These are phyloP conservation scores for Propithecus perrieri DNA, from an alignment of 2,797 vertebrate species.

Conservation along the genomic window DNA sequence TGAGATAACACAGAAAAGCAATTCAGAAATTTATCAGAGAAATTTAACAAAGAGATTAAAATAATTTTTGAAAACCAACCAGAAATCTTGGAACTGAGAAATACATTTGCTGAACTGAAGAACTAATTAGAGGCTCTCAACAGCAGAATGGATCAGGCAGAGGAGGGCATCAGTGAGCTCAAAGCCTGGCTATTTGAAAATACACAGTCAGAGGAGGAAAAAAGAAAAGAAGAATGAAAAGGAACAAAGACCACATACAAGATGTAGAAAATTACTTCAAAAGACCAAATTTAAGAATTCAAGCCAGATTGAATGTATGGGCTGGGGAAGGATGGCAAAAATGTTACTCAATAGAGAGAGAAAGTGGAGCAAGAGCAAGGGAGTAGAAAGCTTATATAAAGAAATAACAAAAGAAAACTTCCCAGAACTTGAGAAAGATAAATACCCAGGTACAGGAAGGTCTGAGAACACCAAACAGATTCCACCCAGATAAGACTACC, in stretches of 20 bases:
- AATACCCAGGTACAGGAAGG: background rate
- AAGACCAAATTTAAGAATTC: too few relatives aligned
- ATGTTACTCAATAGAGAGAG: too few relatives aligned
- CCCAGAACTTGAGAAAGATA: background rate
- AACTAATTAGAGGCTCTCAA: background rate
- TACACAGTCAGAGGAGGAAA: background rate
- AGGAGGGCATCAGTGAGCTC: background rate
- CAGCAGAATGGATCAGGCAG: background rate
- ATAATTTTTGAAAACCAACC: background rate
- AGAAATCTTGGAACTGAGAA: background rate
- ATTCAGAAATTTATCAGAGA: background rate
- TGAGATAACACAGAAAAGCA: background rate
- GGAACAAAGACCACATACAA: background rate
- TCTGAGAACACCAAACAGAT: background rate
- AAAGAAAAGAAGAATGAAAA: background rate
- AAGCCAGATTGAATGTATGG: too few relatives aligned
- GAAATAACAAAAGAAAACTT: background rate
- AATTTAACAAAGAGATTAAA: background rate
- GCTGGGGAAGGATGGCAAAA: too few relatives aligned
- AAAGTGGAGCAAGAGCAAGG: background rate
- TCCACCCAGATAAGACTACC: background rate
- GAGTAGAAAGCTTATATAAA: background rate
- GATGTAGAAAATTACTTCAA: too few relatives aligned
- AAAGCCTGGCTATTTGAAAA: background rate
- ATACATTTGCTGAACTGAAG: background rate